phyloP scores from a whole-genome alignment of 2,888 invertebrate genomes.

The Cheilosia grossa region DNA sequence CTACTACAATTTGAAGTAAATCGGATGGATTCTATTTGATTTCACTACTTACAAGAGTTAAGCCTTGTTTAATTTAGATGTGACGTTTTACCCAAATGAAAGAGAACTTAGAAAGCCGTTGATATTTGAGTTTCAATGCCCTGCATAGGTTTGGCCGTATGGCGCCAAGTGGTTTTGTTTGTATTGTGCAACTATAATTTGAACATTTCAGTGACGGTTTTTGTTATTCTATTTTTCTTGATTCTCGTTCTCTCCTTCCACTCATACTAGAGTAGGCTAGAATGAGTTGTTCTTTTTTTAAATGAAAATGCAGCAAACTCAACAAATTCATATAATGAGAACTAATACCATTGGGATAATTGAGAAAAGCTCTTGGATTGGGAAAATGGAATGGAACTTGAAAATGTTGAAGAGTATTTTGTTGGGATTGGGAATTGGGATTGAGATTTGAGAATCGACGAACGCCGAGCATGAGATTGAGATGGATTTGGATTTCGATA shows the following conservation, averaged over 20 bases:
- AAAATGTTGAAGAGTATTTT: too few species aligned
- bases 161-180: slow-evolving; percentile 76
- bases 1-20: too few species aligned
- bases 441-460: too few species aligned
- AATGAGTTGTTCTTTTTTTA: slow-evolving; percentile 13
- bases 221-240: slow-evolving; percentile 14
- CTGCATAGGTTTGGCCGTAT: slow-evolving; percentile 64
- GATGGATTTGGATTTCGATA: too few species aligned
- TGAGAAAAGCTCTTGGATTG: too few species aligned
- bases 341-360: too few species aligned
- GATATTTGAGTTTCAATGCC: slow-evolving; percentile 43
- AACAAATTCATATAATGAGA: too few species aligned
- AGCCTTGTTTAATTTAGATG: not conserved
- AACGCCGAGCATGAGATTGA: too few species aligned
- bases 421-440: too few species aligned
- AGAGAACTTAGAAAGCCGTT: not conserved
- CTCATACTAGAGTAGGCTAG: not conserved
- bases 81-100: not conserved
- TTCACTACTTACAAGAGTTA: too few species aligned
- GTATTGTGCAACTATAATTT: slow-evolving; percentile 56
- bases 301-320: not conserved
- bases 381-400: too few species aligned
- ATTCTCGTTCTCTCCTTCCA: slow-evolving; percentile 18
- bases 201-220: slow-evolving; percentile 18
- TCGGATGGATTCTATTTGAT: too few species aligned